A percentile compares a stretch with the other conserved stretches of the same genome.
Conservation (phyloP, 2,797 vertebrate species). For the Tokudaia muenninki region DNA sequence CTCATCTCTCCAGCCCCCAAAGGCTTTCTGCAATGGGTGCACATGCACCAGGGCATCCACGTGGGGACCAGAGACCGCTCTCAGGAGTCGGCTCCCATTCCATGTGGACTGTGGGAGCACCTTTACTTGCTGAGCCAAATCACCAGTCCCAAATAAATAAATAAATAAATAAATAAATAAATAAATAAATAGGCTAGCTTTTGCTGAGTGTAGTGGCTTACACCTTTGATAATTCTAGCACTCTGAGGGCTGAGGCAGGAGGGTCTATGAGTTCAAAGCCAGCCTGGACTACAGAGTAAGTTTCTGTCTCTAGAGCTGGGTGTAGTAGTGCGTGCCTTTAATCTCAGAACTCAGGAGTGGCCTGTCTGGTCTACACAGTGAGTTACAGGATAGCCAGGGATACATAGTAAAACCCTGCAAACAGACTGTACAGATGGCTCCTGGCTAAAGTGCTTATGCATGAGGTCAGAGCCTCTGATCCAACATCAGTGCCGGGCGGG, state of each 20-base stretch:
- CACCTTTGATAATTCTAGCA: not conserved
- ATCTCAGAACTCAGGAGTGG: not conserved
- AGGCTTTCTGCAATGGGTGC: not conserved
- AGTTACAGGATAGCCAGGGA: not conserved
- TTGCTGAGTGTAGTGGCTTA: not conserved
- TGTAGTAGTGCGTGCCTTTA: not conserved
- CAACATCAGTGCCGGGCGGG: not conserved
- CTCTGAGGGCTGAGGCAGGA: not conserved
- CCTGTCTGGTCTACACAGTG: not conserved
- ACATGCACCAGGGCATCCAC: not conserved
- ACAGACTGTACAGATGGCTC: not conserved
- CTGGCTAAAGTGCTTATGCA: not conserved
- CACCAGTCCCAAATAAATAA: not conserved
- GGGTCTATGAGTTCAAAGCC: not conserved
- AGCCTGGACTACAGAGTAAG: not conserved
- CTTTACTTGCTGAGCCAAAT: not conserved
- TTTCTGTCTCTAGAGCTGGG: not conserved
- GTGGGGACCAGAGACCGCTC: not conserved
- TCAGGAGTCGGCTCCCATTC: not conserved
- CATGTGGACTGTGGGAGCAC: not conserved
- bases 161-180: not conserved
- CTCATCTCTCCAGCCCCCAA: not conserved
- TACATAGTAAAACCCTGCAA: not conserved
- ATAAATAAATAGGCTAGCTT: not conserved
- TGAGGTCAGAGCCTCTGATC: not conserved